phyloP scores from a whole-genome alignment of 2,888 invertebrate species.

The Syrphus vitripennis region DNA sequence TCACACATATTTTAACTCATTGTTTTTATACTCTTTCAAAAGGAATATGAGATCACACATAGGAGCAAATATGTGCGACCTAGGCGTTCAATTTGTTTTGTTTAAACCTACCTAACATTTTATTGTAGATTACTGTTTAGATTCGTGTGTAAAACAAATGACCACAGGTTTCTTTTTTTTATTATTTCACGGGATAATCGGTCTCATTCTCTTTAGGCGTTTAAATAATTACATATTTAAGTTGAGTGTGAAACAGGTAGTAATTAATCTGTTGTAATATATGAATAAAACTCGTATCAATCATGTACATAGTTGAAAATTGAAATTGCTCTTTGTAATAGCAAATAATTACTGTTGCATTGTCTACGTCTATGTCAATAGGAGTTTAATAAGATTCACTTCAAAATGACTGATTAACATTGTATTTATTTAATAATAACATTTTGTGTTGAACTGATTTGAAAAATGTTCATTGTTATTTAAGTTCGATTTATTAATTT shows the following conservation, averaged over 20 bases:
- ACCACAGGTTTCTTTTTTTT: slow-evolving; percentile 1
- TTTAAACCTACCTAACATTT: neutral
- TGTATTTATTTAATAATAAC: neutral
- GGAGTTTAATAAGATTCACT: neutral
- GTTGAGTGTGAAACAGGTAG: neutral
- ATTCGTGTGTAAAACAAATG: neutral
- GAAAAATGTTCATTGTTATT: neutral
- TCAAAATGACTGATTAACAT: neutral
- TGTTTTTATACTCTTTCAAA: no score
- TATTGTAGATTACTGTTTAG: neutral
- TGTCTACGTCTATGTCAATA: neutral
- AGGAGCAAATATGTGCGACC: no score
- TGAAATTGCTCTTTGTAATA: neutral
- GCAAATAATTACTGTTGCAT: neutral
- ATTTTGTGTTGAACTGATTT: neutral
- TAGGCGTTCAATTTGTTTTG: neutral
- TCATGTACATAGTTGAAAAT: no score
- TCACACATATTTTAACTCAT: no score
- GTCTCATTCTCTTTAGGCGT: neutral
- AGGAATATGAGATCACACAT: no score
- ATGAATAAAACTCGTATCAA: neutral
- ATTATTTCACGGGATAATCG: neutral
- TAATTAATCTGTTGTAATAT: neutral
- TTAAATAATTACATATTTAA: neutral
- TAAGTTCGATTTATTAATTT: no score